phyloP scores from a whole-genome alignment of 2,888 invertebrate species.

The Cabera pusaria region DNA sequence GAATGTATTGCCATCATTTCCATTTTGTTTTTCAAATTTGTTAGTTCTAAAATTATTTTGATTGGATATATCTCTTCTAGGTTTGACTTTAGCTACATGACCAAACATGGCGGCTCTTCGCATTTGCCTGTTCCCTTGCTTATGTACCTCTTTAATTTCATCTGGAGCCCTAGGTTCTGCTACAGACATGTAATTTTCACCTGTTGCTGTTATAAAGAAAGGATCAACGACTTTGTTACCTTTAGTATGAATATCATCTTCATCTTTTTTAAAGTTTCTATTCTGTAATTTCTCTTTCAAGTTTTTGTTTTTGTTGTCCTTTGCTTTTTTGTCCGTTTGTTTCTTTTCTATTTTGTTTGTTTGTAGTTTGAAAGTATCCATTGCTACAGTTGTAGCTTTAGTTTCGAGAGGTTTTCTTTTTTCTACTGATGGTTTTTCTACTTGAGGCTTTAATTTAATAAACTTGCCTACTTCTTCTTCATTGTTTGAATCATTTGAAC shows the following conservation, averaged over 20 bases:
- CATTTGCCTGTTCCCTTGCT: conserved; percentile 66
- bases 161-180: conserved; percentile 72
- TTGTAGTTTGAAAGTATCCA: conserved; percentile 2
- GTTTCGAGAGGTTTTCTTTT: conserved; percentile 7
- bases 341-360: conserved; percentile 20
- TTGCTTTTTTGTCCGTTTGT: conserved; percentile 47
- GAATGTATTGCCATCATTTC: conserved; percentile 24
- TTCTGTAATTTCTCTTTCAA: conserved; percentile 63
- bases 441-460: conserved; percentile 17
- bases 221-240: conserved; percentile 68
- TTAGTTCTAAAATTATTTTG: conserved; percentile 39
- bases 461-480: conserved; percentile 12
- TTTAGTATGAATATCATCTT: conserved; percentile 33
- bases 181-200: conserved; percentile 72
- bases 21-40: conserved; percentile 32
- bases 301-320: conserved; percentile 65
- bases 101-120: conserved; percentile 77
- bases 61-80: conserved; percentile 44
- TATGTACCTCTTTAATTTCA: conserved; percentile 69
- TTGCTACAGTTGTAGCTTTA: neutral
- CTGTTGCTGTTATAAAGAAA: conserved; percentile 72
- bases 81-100: conserved; percentile 58
- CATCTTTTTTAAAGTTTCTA: conserved; percentile 59
- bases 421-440: conserved; percentile 8
- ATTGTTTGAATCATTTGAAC: conserved; percentile 11